Base-by-base conservation (phyloP, 30 jellyfish, hydroid and myxozoan genomes). In the Nemopilema nomurai region DNA sequence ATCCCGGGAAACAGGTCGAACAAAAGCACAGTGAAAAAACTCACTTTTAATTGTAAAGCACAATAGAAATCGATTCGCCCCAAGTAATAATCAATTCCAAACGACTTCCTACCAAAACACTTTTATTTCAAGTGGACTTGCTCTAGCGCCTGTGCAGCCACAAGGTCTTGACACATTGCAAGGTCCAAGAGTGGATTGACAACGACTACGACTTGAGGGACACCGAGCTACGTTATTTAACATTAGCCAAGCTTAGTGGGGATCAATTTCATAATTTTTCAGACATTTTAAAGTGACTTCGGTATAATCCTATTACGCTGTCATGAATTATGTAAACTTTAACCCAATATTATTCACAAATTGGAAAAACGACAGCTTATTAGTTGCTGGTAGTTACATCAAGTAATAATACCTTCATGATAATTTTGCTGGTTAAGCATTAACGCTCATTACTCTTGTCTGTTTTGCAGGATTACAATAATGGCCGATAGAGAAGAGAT, bases 401-500 rank as follows among this genome's bases (percentile, higher is more conserved):
- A 41, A 41, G 6, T 41, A 3, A 41, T 3, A 3, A 41, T 41
- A 13, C 57, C 13, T 41, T 41, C 57, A 41, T 6, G 57, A 69
- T 28, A 25, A 28, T 28, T 1, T 28, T 24, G 20, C 8, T 7
- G 80, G 1, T 22, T 23, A 16, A 13, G 29, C 77, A 8, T 67
- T 67, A 16, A 22, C 20, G 3, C 3, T 67, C 9, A 67, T 18
- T 1, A 27, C 57, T 18, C 28, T 8, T 24, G n/a, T 28, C 21
- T 28, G 8, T 69, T 24, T n/a, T 3, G 8, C 1, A 24, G 18
- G 19, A 21, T 1, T 23, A 9, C 29, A 32, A 65, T 20, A 41
- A 79, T 79, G 89, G 80, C 89, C 20, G 80, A 32, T 0, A 28
- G 24, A 71, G 89, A 64, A 22, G 89, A 66, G 57, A 18, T 79